phyloP scores from a whole-genome alignment of 1,140 invertebrate species.

The Bemisia tabaci region DNA sequence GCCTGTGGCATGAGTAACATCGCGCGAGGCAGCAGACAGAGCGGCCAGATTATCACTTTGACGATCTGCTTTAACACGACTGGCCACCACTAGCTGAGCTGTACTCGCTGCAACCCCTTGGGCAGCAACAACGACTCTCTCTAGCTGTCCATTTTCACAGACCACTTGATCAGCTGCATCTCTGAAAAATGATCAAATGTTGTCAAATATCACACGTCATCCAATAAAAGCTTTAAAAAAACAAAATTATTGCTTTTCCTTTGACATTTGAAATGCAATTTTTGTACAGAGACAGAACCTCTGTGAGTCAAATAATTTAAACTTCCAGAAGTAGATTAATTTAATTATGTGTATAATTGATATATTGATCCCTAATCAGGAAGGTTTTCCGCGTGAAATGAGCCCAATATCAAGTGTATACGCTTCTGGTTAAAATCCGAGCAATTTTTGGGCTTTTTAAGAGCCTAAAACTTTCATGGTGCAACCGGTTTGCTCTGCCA shows the following conservation, averaged over 20 bases:
- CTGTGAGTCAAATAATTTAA: too few relatives aligned
- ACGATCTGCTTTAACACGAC: slow-evolving; percentile 76
- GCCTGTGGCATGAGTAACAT: slow-evolving; percentile 78
- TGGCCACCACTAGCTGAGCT: slow-evolving; percentile 91
- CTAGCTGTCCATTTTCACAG: slow-evolving; percentile 72
- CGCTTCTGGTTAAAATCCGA: too few relatives aligned
- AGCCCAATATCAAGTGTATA: too few relatives aligned
- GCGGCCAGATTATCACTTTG: slow-evolving; percentile 60
- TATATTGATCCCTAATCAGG: too few relatives aligned
- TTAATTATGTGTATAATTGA: too few relatives aligned
- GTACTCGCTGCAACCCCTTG: slow-evolving; percentile 96
- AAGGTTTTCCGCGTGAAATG: too few relatives aligned
- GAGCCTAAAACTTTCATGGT: too few relatives aligned
- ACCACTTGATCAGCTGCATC: slow-evolving; percentile 89
- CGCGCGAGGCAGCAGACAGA: slow-evolving; percentile 69
- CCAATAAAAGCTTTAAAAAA: not conserved
- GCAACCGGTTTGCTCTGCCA: too few relatives aligned
- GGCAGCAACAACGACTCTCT: slow-evolving; percentile 87
- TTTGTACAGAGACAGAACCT: not conserved
- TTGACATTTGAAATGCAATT: not conserved
- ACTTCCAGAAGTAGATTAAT: too few relatives aligned
- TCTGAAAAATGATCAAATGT: slow-evolving; percentile 38
- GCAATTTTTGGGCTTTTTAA: too few relatives aligned
- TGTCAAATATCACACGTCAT: not conserved
- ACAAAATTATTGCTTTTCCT: not conserved